Percentiles rank a stretch among this genome's conserved stretches.
These are phyloP conservation scores for Diabrotica undecimpunctata DNA, from an alignment of 1,140 invertebrate species.

Conservation along the genomic window DNA sequence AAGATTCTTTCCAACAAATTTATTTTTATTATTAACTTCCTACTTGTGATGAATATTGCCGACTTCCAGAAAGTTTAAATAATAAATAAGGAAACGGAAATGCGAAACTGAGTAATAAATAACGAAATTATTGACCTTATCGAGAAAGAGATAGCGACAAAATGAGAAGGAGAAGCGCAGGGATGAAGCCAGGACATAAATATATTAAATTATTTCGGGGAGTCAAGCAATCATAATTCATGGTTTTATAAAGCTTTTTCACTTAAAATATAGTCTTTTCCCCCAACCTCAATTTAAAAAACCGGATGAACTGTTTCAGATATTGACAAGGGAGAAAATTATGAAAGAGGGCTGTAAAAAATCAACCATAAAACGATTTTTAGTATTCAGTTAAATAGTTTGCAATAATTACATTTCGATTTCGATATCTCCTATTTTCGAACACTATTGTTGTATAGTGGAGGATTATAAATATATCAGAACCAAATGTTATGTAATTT, in stretches of 20 bases:
- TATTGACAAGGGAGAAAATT: constrained; percentile 8
- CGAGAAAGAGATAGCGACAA: neutral
- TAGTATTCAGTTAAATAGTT: too few species aligned
- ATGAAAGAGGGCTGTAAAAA: constrained; percentile 4
- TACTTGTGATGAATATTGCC: neutral
- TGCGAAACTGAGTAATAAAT: constrained; percentile 15
- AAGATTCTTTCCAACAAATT: too few species aligned
- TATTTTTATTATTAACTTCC: neutral
- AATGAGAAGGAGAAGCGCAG: neutral
- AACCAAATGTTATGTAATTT: too few species aligned
- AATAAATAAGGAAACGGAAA: constrained; percentile 13
- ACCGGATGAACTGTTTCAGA: constrained; percentile 14
- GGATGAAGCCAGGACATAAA: constrained; percentile 12
- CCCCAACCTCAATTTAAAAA: constrained; percentile 19
- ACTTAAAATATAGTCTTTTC: constrained; percentile 11
- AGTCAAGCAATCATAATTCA: constrained; percentile 23
- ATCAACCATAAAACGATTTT: too few species aligned
- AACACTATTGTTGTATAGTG: too few species aligned
- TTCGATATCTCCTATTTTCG: too few species aligned
- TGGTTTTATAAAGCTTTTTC: constrained; percentile 23
- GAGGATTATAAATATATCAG: too few species aligned
- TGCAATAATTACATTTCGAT: too few species aligned
- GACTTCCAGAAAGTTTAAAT: constrained; percentile 15
- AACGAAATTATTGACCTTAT: constrained; percentile 19
- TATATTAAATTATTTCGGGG: constrained; percentile 23